Evolutionary conservation across 2,113 vertebrate genomes (phyloP).

Genomic region (Oryzias curvinotus): DNA sequence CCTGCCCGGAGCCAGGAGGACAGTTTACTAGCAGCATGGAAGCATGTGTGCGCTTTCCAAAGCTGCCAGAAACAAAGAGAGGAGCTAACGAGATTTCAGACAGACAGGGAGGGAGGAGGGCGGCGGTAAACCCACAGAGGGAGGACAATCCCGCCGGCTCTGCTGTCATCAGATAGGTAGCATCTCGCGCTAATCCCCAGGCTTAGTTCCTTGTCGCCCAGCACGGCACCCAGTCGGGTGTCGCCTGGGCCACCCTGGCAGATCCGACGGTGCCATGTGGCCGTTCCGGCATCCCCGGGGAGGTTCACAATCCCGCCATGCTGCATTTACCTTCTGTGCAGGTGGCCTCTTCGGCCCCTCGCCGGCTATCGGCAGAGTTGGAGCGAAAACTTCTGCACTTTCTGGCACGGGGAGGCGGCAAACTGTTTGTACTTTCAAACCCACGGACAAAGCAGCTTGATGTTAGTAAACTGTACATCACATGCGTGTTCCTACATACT

Average conservation of each 20-base stretch:
- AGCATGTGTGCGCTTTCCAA: constrained; percentile 56
- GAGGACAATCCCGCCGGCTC: constrained; percentile 53
- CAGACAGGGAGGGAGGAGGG: constrained; percentile 15
- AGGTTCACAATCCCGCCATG: constrained; percentile 66
- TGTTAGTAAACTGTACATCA: constrained; percentile 58
- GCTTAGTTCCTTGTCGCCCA: constrained; percentile 55
- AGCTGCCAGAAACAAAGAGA: constrained; percentile 64
- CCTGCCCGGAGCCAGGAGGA: constrained; percentile 44
- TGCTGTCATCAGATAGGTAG: constrained; percentile 60
- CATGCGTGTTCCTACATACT: constrained; percentile 33
- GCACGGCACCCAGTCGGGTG: constrained; percentile 64
- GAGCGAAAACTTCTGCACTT: constrained; percentile 47
- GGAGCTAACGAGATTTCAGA: constrained; percentile 32
- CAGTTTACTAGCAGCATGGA: constrained; percentile 57
- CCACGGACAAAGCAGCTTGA: constrained; percentile 38
- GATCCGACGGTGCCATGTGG: constrained; percentile 67
- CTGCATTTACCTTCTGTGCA: constrained; percentile 77
- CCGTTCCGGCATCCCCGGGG: constrained; percentile 55
- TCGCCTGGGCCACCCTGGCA: constrained; percentile 68
- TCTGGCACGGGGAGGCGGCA: constrained; percentile 39
- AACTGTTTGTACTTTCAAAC: constrained; percentile 50
- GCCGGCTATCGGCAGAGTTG: constrained; percentile 44
- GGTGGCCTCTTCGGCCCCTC: constrained; percentile 68
- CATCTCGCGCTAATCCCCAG: constrained; percentile 60
- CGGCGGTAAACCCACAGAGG: constrained; percentile 21